These are phyloP conservation scores for Lasioglossum vierecki DNA, from an alignment of 2,888 invertebrate genomes.

Conservation along the genomic window DNA sequence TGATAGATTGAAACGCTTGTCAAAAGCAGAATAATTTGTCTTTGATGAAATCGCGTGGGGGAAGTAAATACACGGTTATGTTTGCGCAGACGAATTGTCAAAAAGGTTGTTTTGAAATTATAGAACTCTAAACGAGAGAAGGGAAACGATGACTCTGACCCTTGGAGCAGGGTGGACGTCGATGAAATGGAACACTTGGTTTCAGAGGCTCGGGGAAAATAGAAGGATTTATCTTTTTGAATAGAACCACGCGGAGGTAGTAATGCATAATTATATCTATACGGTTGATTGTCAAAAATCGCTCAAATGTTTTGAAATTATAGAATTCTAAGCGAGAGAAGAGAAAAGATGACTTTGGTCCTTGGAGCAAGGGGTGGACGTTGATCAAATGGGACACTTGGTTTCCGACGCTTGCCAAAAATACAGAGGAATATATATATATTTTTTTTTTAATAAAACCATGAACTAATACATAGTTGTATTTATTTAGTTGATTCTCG, in stretches of 20 bases:
- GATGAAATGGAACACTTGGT: constrained; percentile 1
- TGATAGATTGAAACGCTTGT: no score
- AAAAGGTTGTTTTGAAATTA: neutral
- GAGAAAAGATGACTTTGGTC: neutral
- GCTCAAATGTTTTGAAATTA: neutral
- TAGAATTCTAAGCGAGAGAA: neutral
- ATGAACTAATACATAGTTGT: neutral
- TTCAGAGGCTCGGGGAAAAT: neutral
- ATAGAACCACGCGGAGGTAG: neutral
- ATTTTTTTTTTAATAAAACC: neutral
- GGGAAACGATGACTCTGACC: neutral
- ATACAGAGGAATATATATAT: neutral
- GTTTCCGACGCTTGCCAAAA: neutral
- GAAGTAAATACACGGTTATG: neutral
- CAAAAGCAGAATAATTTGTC: no score
- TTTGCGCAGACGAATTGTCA: neutral
- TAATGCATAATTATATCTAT: neutral
- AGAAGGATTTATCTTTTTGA: neutral
- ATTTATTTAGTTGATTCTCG: neutral
- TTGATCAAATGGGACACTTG: neutral
- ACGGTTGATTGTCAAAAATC: neutral
- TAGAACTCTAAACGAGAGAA: neutral
- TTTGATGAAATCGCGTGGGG: neutral
- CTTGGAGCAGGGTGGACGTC: neutral
- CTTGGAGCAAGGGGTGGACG: neutral